These are phyloP conservation scores for Chromoteleia sp. DNA, from an alignment of 2,888 invertebrate genomes.

Conservation along the genomic window DNA sequence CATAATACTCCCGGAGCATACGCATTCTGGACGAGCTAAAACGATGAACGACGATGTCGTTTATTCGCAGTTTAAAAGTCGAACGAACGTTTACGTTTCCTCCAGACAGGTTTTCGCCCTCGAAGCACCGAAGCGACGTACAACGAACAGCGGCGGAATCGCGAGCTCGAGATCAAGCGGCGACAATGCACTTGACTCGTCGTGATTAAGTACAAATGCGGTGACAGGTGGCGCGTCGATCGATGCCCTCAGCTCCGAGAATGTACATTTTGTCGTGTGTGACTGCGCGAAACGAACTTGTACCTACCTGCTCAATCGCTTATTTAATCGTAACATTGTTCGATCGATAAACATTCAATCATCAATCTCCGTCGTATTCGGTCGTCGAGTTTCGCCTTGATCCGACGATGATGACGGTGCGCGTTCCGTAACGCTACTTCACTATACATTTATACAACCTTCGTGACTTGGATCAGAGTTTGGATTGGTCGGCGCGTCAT, in stretches of 20 bases:
- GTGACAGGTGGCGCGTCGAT: slow-evolving; percentile 30
- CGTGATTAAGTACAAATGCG: slow-evolving; percentile 51
- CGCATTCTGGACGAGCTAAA: slow-evolving; percentile 9
- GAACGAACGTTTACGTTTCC: slow-evolving; percentile 47
- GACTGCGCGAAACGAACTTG: slow-evolving; percentile 50
- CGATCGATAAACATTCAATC: too few relatives aligned
- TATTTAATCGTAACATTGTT: slow-evolving; percentile 4
- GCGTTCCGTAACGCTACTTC: slow-evolving; percentile 73
- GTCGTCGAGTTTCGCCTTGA: background rate
- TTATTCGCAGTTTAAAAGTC: slow-evolving; percentile 1
- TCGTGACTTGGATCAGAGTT: slow-evolving; percentile 64
- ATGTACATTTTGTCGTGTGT: slow-evolving; percentile 17
- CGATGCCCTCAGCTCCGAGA: slow-evolving; percentile 31
- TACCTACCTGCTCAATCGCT: slow-evolving; percentile 15
- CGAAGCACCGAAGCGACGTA: too few relatives aligned
- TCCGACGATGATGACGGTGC: slow-evolving; percentile 78
- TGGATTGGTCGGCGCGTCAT: slow-evolving; percentile 26
- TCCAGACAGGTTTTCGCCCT: background rate
- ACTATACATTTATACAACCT: slow-evolving; percentile 84
- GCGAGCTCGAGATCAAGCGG: too few relatives aligned
- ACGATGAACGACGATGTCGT: slow-evolving; percentile 24
- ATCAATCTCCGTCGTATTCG: background rate
- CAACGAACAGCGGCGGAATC: too few relatives aligned
- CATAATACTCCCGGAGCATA: too few relatives aligned
- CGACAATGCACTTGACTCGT: slow-evolving; percentile 33